These are phyloP conservation scores for Vireo griseus DNA, from an alignment of 2,797 vertebrate species.

Conservation along the genomic window DNA sequence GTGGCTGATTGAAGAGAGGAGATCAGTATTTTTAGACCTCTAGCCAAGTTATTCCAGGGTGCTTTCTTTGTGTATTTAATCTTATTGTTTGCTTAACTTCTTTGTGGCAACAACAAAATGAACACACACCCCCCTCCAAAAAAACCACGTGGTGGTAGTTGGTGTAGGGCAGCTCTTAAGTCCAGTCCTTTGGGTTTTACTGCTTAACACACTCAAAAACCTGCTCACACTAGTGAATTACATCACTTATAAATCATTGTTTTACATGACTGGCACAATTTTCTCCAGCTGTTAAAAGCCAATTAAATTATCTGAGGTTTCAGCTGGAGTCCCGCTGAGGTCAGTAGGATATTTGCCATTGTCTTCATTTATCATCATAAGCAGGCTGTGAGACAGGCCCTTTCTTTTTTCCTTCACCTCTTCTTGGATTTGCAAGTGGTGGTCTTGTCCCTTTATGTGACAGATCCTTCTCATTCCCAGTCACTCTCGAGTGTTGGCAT, in stretches of 20 bases:
- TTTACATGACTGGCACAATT: background rate
- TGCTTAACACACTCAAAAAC: background rate
- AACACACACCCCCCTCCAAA: background rate
- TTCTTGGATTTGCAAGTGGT: background rate
- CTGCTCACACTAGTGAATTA: background rate
- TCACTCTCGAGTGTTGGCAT: background rate
- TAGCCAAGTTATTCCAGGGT: background rate
- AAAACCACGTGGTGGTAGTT: fast-evolving
- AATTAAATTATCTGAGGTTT: background rate
- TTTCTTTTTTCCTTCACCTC: background rate
- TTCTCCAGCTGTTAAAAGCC: background rate
- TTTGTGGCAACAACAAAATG: background rate
- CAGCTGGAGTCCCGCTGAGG: background rate
- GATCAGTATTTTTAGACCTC: background rate
- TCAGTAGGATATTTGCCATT: background rate
- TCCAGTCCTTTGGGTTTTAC: background rate
- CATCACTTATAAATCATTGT: background rate
- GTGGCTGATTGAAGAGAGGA: background rate
- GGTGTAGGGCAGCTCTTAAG: background rate
- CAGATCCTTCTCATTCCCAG: fast-evolving
- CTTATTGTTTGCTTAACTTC: background rate
- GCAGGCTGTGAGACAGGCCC: background rate
- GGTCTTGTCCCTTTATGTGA: background rate
- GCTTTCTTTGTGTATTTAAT: background rate
- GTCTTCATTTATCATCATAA: background rate